Evolutionary conservation across 2,797 vertebrate species (phyloP).

Genomic region (Epinephelus malabaricus): DNA sequence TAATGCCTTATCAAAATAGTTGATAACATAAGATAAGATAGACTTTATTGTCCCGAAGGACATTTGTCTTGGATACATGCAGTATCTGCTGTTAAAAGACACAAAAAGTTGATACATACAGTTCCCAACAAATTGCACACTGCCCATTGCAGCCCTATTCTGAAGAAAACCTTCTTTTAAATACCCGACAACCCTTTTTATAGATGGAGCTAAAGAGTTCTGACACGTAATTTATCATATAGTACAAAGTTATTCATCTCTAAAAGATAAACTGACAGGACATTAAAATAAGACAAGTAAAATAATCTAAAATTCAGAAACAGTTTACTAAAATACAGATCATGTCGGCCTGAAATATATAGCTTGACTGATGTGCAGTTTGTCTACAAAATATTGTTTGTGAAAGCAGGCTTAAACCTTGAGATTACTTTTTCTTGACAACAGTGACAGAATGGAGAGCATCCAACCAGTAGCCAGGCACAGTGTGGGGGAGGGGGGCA

Average conservation of each 20-base stretch:
- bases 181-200: background rate
- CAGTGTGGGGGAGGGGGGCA: background rate
- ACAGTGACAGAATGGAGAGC: background rate
- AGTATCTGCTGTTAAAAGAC: too few relatives aligned
- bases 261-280: background rate
- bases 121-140: too few relatives aligned
- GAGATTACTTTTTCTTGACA: background rate
- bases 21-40: too few relatives aligned
- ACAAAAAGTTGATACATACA: too few relatives aligned
- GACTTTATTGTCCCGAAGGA: too few relatives aligned
- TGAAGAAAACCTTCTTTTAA: background rate
- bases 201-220: background rate
- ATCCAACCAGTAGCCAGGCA: background rate
- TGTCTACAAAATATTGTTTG: background rate
- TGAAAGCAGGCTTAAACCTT: background rate
- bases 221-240: background rate
- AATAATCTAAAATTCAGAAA: background rate
- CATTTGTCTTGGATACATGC: too few relatives aligned
- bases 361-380: background rate
- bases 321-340: background rate
- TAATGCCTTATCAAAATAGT: too few relatives aligned
- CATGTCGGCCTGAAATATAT: background rate
- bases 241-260: background rate
- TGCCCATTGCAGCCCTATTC: too few relatives aligned
- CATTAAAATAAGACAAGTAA: background rate